These are phyloP conservation scores for Catharus minimus DNA, from an alignment of 2,113 vertebrate species.

Conservation along the genomic window DNA sequence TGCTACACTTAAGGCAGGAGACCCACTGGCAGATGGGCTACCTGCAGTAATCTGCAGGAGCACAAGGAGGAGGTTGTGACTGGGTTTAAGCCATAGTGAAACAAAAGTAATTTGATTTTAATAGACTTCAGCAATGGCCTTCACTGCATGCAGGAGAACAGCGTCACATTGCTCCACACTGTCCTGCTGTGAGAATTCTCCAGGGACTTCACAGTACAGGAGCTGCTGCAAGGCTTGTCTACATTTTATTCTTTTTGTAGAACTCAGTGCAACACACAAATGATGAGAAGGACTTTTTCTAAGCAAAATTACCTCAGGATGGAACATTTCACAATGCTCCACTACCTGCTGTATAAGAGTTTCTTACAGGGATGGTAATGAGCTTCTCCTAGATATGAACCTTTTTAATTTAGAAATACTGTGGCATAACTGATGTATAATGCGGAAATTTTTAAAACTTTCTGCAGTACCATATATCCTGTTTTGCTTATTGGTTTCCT, in stretches of 20 bases:
- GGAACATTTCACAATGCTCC: neutral
- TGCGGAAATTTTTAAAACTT: neutral
- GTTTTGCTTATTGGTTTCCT: neutral
- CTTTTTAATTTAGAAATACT: neutral
- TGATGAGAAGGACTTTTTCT: neutral
- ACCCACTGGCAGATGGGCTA: neutral
- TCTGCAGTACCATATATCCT: neutral
- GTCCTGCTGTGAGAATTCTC: neutral
- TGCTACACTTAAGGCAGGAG: neutral
- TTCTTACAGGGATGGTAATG: neutral
- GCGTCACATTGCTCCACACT: neutral
- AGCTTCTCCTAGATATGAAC: neutral
- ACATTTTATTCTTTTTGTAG: neutral
- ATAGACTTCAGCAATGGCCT: neutral
- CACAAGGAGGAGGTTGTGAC: neutral
- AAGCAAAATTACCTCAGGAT: neutral
- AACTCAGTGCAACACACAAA: neutral
- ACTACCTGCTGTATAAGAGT: neutral
- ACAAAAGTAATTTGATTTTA: neutral
- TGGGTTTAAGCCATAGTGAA: neutral
- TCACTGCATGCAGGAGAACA: neutral
- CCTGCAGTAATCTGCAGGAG: neutral
- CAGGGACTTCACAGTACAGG: neutral
- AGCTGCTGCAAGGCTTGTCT: neutral
- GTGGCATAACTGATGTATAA: neutral